Percentiles rank a stretch among this genome's conserved stretches.
These are phyloP conservation scores for Oophaga pumilio DNA, from an alignment of 2,113 vertebrate genomes.

Conservation along the genomic window DNA sequence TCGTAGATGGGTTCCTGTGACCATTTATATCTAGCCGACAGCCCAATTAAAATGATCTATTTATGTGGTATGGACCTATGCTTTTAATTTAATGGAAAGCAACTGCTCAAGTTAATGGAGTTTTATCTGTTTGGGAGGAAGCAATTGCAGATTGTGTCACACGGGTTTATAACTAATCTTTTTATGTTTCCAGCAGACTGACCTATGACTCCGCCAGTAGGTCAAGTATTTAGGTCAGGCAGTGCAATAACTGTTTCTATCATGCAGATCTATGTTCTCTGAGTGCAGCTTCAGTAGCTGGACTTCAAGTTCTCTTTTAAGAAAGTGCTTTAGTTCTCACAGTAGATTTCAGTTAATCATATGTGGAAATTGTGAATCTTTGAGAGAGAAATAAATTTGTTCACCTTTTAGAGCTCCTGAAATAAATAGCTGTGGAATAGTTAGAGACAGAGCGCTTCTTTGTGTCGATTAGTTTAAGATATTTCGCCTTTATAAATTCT, in stretches of 20 bases:
- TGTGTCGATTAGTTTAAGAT: too few species aligned
- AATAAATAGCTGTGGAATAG: too few species aligned
- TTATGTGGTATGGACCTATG: neutral
- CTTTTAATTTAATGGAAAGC: slow-evolving; percentile 38
- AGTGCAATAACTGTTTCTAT: slow-evolving; percentile 1
- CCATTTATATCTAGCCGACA: slow-evolving; percentile 24
- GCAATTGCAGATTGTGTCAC: slow-evolving; percentile 22
- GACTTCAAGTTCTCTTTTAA: neutral
- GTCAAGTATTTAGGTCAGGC: neutral
- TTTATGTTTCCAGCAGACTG: neutral
- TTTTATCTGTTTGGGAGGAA: slow-evolving; percentile 24
- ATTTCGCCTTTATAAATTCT: too few species aligned
- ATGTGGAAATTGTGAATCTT: neutral
- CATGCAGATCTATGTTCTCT: neutral
- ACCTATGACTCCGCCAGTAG: slow-evolving; percentile 12
- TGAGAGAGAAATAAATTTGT: neutral
- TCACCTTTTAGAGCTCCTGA: neutral
- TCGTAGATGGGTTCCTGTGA: neutral
- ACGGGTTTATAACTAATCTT: neutral
- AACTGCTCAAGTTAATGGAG: slow-evolving; percentile 24
- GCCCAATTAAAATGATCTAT: slow-evolving; percentile 50
- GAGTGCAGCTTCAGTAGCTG: too few species aligned
- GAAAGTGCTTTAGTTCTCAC: too few species aligned
- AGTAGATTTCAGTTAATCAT: neutral
- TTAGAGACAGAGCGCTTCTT: too few species aligned